Base-by-base conservation (phyloP, 2,888 invertebrate genomes). In the Sarcophaga rosellei region DNA sequence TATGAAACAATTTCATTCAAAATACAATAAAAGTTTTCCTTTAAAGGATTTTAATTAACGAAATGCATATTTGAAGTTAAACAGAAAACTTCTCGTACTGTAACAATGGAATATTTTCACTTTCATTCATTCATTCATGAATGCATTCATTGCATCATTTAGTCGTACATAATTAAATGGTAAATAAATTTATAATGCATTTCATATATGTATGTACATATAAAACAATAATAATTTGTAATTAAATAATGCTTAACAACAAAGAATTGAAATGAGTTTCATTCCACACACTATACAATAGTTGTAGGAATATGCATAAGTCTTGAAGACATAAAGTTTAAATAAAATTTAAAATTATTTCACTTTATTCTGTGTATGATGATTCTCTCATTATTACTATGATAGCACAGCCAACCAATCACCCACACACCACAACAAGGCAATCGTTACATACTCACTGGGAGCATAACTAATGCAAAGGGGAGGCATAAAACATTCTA, bases 211-310 rank as follows among this genome's bases (percentile, higher is more conserved):
- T n/a, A n/a, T n/a, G n/a, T 76, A 23, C 77, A 83, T 80, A 4
- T 17, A 53, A 53, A 53, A 10, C 35, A 35, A 35, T 35, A 35
- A 35, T 35, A 35, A 35, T 35, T 35, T 53, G 53, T 53, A 86
- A 82, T 83, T 86, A 77, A 86, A 86, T 86, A 76, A 73, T 68
- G 79, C 72, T 86, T 86, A 80, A 80, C 35, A 57, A 73, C 35
- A 57, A 73, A 25, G 44, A 73, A 86, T 74, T 65, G 53, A 85
- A 77, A 84, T 53, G 20, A 82, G 5, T 77, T 72, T 73, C 61
- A 61, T 53, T 63, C 12, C n/a, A 20, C 3, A 47, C 47, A 21
- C n/a, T n/a, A 69, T 5, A 53, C 12, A 17, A 53, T 53, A 8
- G 17, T 17, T 35, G 47, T 23, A 35, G 10, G 35, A 35, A 35